Evolutionary conservation across 2,113 vertebrate genomes (phyloP).

Genomic region (Etheostoma cragini): DNA sequence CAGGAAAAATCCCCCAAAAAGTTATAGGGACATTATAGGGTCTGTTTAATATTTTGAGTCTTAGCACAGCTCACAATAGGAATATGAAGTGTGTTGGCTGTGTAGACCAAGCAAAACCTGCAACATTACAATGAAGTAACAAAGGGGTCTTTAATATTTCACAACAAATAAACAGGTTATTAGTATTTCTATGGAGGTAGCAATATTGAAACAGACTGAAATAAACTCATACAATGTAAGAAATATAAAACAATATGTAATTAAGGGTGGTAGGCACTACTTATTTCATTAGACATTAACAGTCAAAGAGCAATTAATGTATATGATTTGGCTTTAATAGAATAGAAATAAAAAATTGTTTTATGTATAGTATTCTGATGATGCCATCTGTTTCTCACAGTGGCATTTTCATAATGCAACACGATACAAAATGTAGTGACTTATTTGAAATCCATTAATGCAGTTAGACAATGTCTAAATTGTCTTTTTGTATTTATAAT

Average conservation of each 20-base stretch:
- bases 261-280: not conserved
- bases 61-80: not conserved
- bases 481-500: slow-evolving; percentile 56
- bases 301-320: not conserved
- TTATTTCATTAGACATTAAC: not conserved
- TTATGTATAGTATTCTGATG: not conserved
- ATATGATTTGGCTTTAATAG: not conserved
- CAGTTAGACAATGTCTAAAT: slow-evolving; percentile 51
- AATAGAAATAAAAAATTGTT: not conserved
- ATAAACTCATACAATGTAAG: not conserved
- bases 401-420: slow-evolving; percentile 13
- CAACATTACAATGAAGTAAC: not conserved
- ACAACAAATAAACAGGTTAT: not conserved
- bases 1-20: no score
- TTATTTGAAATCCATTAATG: slow-evolving; percentile 51
- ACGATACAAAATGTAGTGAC: slow-evolving; percentile 5
- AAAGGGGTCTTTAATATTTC: not conserved
- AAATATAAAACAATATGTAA: not conserved
- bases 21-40: no score
- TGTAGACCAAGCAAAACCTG: not conserved
- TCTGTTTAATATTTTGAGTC: not conserved
- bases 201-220: not conserved
- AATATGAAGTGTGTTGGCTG: not conserved
- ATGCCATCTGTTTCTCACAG: slow-evolving; percentile 13
- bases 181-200: not conserved